Conservation (phyloP, 2,888 invertebrate species). For the Ischnus inquisitorius region DNA sequence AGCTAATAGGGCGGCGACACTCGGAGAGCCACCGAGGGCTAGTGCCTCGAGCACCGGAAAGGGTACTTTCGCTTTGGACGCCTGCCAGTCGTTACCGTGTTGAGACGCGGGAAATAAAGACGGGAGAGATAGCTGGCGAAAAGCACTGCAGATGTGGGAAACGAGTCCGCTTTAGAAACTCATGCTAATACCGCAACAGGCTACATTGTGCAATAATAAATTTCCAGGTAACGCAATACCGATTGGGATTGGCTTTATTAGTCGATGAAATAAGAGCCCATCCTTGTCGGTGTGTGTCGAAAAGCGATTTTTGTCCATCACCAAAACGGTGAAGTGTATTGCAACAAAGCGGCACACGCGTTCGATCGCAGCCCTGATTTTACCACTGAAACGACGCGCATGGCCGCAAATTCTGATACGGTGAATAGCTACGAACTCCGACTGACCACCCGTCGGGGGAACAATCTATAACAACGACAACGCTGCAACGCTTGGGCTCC, state of each 20-base stretch:
- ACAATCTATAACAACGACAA: too few species aligned
- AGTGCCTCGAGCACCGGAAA: conserved; percentile 67
- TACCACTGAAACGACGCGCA: too few species aligned
- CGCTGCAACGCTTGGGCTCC: background rate
- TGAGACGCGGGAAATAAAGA: background rate
- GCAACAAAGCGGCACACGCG: too few species aligned
- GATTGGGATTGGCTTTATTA: background rate
- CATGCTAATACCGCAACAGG: conserved; percentile 9
- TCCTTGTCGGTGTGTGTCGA: too few species aligned
- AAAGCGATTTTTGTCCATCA: too few species aligned
- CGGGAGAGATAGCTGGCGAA: background rate
- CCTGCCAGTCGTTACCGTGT: conserved; percentile 67
- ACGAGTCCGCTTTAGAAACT: background rate
- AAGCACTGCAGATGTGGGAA: background rate
- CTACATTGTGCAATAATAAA: background rate
- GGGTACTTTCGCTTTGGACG: conserved; percentile 74
- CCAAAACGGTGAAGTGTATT: too few species aligned
- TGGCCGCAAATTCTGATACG: too few species aligned
- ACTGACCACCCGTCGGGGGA: too few species aligned
- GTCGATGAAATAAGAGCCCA: background rate
- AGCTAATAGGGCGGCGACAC: conserved; percentile 72
- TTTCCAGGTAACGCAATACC: background rate
- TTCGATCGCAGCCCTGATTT: too few species aligned
- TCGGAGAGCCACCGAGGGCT: conserved; percentile 66
- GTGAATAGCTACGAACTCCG: too few species aligned